Evolutionary conservation across 2,797 vertebrate genomes (phyloP).

Genomic region (Rhabdomys pumilio): DNA sequence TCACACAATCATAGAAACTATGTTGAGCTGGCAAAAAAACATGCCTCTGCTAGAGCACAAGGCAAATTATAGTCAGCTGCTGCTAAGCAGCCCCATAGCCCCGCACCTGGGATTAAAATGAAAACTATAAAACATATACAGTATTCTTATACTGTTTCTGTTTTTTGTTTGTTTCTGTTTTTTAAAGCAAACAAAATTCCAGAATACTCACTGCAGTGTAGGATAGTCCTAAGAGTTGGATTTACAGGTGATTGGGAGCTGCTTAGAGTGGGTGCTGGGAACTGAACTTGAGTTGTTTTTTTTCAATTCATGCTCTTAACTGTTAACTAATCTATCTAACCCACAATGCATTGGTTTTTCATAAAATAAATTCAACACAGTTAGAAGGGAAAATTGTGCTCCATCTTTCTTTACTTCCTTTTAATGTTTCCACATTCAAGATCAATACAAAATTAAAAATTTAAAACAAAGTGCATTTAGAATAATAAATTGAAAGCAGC

Average conservation of each 20-base stretch:
- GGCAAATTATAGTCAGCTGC: background rate
- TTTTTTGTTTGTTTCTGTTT: background rate
- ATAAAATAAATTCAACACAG: background rate
- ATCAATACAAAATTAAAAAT: slow-evolving; percentile 53
- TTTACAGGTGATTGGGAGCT: background rate
- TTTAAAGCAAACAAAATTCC: background rate
- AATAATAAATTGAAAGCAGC: background rate
- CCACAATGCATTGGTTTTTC: background rate
- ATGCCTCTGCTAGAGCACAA: background rate
- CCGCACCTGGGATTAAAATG: background rate
- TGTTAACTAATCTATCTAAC: background rate
- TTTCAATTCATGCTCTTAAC: background rate
- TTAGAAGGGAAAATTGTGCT: background rate
- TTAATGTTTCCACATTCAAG: slow-evolving; percentile 35
- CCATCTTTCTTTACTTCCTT: slow-evolving; percentile 1
- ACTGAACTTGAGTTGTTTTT: background rate
- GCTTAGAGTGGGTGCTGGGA: background rate
- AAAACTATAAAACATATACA: background rate
- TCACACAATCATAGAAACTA: background rate
- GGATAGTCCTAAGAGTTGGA: background rate
- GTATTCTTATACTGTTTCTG: background rate
- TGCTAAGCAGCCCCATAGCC: background rate
- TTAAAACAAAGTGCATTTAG: slow-evolving; percentile 27
- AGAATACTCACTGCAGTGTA: background rate
- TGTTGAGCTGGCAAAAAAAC: background rate